Evolutionary conservation across 2,113 vertebrate species (phyloP), one percentile per base, ranked within the genome.

Genomic region (Delphinus delphis): DNA sequence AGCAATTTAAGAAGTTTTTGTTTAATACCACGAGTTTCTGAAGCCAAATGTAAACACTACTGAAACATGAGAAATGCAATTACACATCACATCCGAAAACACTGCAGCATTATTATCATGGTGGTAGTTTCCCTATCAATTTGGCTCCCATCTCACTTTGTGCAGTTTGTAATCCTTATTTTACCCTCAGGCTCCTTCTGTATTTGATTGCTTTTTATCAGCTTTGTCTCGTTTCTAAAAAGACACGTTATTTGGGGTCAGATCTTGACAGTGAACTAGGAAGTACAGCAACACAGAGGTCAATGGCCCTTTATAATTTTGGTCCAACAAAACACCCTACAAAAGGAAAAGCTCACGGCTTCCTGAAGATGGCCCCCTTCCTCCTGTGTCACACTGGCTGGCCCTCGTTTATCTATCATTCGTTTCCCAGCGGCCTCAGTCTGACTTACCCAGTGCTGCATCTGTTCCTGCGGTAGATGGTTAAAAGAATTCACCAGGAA

Each of bases 1-100:
- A 65, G 25, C 36, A 82, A 87, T 53, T 62, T 70, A 44, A 85
- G 17, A 63, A 44, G 80, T 47, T 18, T 33, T 90, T 68, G 79
- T 94, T 97, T 91, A 58, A 84, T 20, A 88, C 41, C 53, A 80
- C 71, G 41, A 31, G 88, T 80, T 85, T 88, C 55, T 77, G 67
- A 88, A 36, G 82, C 53, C 95, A 88, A 97, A 97, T 70, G 89
- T 93, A 97, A 97, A 98, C 65, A 82, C 28, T 25, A 58, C 50
- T 12, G 81, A 67, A 47, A 93, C 17, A 8, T 41, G 13, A 77
- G 90, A 97, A 94, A 82, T 15, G 67, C 31, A 65, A 96, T 90
- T 9, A n/a, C 14, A 5, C 17, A 83, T 94, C 92, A 95, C 90
- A 89, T 98, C 71, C 93, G 88, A 93, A 97, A 97, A 93, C 80